A percentile compares a stretch with the other conserved stretches of the same genome.
Conservation (phyloP, 1,140 invertebrate genomes). For the Phenacoccus solenopsis region DNA sequence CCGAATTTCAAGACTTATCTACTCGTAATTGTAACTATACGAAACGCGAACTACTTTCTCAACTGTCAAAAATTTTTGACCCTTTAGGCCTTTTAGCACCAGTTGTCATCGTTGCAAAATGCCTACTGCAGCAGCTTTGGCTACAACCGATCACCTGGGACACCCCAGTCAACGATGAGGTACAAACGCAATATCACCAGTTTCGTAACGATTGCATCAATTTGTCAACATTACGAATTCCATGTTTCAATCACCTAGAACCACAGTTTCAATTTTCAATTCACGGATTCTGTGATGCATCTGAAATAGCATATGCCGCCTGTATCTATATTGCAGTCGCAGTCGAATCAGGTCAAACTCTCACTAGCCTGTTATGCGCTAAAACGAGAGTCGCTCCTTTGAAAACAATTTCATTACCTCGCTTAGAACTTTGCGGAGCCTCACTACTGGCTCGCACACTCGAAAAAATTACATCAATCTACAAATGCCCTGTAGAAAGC, state of each 20-base stretch:
- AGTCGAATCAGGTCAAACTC: slow-evolving; percentile 26
- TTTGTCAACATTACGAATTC: background rate
- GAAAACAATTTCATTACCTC: slow-evolving; percentile 30
- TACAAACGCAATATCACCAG: slow-evolving; percentile 24
- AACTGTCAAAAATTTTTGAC: slow-evolving; percentile 29
- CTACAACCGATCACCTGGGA: slow-evolving; percentile 29
- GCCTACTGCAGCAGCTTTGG: slow-evolving; percentile 31
- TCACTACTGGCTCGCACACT: slow-evolving; percentile 27
- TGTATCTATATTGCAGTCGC: background rate
- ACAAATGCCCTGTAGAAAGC: slow-evolving; percentile 21
- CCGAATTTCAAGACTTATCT: background rate
- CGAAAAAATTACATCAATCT: slow-evolving; percentile 22
- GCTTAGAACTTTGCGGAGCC: slow-evolving; percentile 33
- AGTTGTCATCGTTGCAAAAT: slow-evolving; percentile 26
- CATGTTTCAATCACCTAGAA: background rate
- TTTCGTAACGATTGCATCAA: slow-evolving; percentile 22
- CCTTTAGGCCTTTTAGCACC: slow-evolving; percentile 30
- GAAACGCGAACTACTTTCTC: slow-evolving; percentile 27
- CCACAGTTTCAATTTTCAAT: background rate
- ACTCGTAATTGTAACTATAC: background rate
- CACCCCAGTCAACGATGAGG: slow-evolving; percentile 23
- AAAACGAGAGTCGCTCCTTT: slow-evolving; percentile 32
- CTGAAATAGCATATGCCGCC: background rate
- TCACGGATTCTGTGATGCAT: background rate
- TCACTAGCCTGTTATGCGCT: slow-evolving; percentile 27